A percentile compares a stretch with the other conserved stretches of the same genome.
Conservation (phyloP, 2,797 vertebrate genomes). For the Apogon hyalosoma region DNA sequence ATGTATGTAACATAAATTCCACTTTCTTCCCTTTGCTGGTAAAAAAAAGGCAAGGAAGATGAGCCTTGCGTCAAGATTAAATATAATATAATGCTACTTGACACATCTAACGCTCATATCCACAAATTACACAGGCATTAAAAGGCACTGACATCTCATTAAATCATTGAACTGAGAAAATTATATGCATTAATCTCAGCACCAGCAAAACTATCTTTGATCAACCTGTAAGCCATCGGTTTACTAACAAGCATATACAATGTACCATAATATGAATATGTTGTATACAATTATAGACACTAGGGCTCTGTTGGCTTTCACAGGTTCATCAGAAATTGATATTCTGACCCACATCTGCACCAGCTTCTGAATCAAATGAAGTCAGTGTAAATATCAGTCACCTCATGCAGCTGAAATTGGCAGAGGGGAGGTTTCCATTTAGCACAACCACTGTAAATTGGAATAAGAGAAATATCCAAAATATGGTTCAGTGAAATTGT, state of each 20-base stretch:
- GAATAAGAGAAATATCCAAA: constrained; percentile 17
- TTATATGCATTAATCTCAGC: constrained; percentile 11
- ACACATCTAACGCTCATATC: constrained; percentile 37
- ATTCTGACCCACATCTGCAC: constrained; percentile 16
- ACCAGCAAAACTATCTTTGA: constrained; percentile 32
- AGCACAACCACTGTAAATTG: constrained; percentile 9
- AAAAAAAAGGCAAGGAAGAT: constrained; percentile 1
- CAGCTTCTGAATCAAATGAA: constrained; percentile 29
- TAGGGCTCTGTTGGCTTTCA: background rate
- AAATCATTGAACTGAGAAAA: constrained; percentile 43
- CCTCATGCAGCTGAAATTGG: constrained; percentile 2
- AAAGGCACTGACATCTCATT: constrained; percentile 22
- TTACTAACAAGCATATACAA: constrained; percentile 12
- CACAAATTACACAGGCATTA: constrained; percentile 29
- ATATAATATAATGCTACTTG: constrained; percentile 14
- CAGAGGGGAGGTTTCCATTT: constrained; percentile 6
- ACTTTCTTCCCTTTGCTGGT: background rate
- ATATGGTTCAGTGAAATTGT: constrained; percentile 18
- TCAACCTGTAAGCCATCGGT: constrained; percentile 28
- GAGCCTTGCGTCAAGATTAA: background rate
- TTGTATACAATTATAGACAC: constrained; percentile 1
- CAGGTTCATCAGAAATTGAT: constrained; percentile 24
- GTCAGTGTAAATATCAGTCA: constrained; percentile 4
- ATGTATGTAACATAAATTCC: background rate
- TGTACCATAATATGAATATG: constrained; percentile 28